Evolutionary conservation across 2,797 vertebrate genomes (phyloP).

Genomic region (Yasuhikotakia modesta): DNA sequence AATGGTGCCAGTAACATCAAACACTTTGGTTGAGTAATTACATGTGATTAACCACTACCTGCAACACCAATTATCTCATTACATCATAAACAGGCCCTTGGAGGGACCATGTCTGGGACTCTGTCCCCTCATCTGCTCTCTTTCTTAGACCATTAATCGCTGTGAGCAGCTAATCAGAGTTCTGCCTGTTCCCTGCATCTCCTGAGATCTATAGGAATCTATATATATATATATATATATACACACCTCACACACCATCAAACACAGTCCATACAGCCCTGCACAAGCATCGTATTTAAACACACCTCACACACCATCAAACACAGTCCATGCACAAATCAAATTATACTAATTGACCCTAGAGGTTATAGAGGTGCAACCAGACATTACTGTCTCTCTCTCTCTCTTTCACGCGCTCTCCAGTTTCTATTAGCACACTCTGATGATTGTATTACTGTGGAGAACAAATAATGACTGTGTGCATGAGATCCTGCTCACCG

Average conservation of each 20-base stretch:
- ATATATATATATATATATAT: no score
- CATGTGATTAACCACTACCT: conserved; percentile 74
- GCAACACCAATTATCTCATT: conserved; percentile 75
- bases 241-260: not conserved
- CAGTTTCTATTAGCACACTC: conserved; percentile 73
- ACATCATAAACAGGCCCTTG: conserved; percentile 65
- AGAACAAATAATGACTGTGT: conserved; percentile 82
- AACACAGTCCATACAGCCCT: conserved; percentile 39
- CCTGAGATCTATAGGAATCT: no score
- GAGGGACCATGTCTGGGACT: conserved; percentile 49
- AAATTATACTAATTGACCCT: conserved; percentile 82
- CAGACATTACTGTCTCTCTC: not conserved
- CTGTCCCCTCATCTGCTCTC: conserved; percentile 45
- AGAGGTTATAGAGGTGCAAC: no score
- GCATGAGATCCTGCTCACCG: conserved; percentile 70
- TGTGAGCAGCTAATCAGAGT: conserved; percentile 59
- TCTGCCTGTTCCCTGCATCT: conserved; percentile 34
- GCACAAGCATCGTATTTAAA: conserved; percentile 61
- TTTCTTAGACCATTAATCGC: conserved; percentile 67
- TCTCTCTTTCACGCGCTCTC: conserved; percentile 23
- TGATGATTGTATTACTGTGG: conserved; percentile 85
- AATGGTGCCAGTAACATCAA: conserved; percentile 68
- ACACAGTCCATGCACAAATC: conserved; percentile 68
- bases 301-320: conserved; percentile 63
- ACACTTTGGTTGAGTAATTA: conserved; percentile 65